A percentile compares a stretch with the other conserved stretches of the same genome.
Evolutionary conservation across 2,888 invertebrate genomes (phyloP).

Genomic region (Xiphydria camelus): DNA sequence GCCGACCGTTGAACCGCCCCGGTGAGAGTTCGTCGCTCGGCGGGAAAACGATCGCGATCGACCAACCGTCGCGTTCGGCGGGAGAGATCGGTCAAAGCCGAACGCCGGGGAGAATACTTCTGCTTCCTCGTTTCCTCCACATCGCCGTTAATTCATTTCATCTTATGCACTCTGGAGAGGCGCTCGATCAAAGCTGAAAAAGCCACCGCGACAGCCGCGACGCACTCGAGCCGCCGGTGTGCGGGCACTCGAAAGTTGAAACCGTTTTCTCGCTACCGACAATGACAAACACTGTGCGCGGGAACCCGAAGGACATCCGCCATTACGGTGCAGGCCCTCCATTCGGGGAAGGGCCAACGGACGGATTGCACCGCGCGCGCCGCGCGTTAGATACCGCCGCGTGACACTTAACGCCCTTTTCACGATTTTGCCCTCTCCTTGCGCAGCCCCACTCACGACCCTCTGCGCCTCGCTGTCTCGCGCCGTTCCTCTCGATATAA

Average conservation of each 20-base stretch:
- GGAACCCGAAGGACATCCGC: too few species aligned
- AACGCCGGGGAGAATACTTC: conserved; percentile 23
- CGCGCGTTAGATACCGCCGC: not conserved
- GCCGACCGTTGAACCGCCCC: too few species aligned
- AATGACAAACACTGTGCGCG: too few species aligned
- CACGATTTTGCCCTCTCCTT: too few species aligned
- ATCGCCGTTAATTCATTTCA: conserved; percentile 51
- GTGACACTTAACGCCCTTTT: not conserved
- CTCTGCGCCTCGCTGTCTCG: too few species aligned
- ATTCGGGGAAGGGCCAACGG: not conserved
- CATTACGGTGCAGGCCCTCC: conserved; percentile 20
- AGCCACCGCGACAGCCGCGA: conserved; percentile 44
- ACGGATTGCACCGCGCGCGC: not conserved
- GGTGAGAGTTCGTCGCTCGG: too few species aligned
- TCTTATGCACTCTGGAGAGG: conserved; percentile 50
- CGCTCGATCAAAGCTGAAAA: conserved; percentile 53
- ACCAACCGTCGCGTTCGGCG: too few species aligned
- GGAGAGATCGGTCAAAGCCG: conserved; percentile 17
- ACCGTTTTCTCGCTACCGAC: conserved; percentile 43
- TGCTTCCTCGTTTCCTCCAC: conserved; percentile 24
- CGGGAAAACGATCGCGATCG: too few species aligned
- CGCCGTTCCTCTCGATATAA: too few species aligned
- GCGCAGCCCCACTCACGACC: too few species aligned
- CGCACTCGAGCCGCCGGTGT: conserved; percentile 34
- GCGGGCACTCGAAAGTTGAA: conserved; percentile 50